Percentiles rank a stretch among this genome's conserved stretches.
Evolutionary conservation across 2,113 vertebrate species (phyloP).

Genomic region (Phycodurus eques): DNA sequence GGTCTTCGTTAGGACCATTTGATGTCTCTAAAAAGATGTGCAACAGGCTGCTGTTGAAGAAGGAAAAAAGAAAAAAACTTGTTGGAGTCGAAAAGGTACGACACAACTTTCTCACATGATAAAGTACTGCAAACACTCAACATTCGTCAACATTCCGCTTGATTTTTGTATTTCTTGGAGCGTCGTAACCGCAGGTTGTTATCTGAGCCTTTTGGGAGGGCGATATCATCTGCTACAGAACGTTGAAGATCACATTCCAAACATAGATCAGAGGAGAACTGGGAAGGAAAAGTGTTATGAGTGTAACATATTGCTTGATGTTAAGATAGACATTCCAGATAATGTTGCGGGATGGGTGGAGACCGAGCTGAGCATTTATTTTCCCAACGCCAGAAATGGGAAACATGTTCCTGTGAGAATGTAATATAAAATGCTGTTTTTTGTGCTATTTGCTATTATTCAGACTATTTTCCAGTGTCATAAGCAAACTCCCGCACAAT

Average conservation of each 20-base stretch:
- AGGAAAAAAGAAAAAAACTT: constrained; percentile 2
- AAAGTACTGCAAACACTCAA: background rate
- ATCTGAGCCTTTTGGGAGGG: constrained; percentile 13
- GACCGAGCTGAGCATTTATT: background rate
- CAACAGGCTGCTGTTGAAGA: constrained; percentile 6
- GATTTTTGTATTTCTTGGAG: constrained; percentile 10
- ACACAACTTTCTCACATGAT: background rate
- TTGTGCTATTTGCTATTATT: too few species aligned
- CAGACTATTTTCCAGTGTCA: too few species aligned
- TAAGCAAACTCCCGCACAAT: background rate
- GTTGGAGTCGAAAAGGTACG: background rate
- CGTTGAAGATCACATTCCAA: constrained; percentile 8
- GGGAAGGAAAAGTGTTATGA: constrained; percentile 18
- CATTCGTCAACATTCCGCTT: background rate
- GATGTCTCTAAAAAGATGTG: background rate
- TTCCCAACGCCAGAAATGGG: background rate
- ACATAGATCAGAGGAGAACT: constrained; percentile 1
- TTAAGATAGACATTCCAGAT: constrained; percentile 17
- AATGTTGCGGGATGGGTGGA: constrained; percentile 1
- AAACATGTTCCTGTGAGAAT: background rate
- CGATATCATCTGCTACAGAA: constrained; percentile 35
- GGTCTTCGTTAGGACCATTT: constrained; percentile 54
- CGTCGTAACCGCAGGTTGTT: constrained; percentile 18
- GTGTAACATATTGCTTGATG: constrained; percentile 11
- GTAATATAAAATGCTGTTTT: background rate